phyloP scores from a whole-genome alignment of 2,113 vertebrate species.

The Circaetus gallicus region DNA sequence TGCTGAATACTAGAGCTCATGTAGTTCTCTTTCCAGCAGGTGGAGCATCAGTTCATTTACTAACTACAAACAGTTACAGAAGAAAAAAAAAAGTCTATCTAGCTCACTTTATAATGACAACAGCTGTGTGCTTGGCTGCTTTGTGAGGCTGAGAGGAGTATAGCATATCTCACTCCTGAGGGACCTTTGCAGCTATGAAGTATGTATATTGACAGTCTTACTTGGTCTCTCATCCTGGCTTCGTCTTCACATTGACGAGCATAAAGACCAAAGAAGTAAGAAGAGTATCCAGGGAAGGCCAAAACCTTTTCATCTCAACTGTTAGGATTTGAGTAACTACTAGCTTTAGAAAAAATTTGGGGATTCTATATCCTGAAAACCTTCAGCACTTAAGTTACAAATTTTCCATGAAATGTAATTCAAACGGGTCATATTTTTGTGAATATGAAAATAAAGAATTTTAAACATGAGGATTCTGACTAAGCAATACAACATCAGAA shows the following conservation, averaged over 20 bases:
- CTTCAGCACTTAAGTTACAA: not conserved
- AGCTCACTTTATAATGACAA: accelerated
- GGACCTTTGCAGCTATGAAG: not conserved
- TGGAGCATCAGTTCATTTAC: constrained; percentile 27
- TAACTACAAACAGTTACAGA: not conserved
- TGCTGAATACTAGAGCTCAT: not conserved
- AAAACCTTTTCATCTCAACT: not conserved
- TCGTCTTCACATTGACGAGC: not conserved
- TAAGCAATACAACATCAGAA: not conserved
- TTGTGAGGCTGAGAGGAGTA: not conserved
- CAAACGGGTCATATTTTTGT: not conserved
- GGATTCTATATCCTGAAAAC: not conserved
- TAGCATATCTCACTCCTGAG: not conserved
- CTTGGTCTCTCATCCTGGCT: not conserved
- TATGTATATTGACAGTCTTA: no score
- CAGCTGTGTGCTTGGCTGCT: not conserved
- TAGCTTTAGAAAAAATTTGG: not conserved
- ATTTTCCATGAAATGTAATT: not conserved
- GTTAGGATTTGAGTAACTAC: not conserved
- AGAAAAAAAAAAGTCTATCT: not conserved
- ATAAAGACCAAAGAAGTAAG: not conserved
- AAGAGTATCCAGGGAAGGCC: not conserved
- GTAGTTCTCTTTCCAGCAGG: constrained; percentile 37
- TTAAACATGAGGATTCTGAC: not conserved
- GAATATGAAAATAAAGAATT: not conserved